phyloP scores from a whole-genome alignment of 2,888 invertebrate genomes.

The Hyposoter didymator region DNA sequence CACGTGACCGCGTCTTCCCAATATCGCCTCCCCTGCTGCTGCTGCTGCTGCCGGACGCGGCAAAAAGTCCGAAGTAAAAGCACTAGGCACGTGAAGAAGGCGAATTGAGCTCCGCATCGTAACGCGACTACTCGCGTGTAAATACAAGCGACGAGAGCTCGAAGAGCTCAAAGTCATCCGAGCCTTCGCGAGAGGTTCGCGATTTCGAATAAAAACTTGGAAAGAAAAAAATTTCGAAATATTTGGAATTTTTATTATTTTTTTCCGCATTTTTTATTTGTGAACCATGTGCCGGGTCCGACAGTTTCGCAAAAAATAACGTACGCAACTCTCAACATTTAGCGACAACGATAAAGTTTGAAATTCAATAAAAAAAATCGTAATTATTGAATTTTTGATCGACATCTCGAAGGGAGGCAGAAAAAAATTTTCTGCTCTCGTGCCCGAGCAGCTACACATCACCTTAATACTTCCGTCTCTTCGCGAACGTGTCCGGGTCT shows the following conservation, averaged over 20 bases:
- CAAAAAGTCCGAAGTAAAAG: conserved; percentile 15
- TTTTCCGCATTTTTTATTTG: background rate
- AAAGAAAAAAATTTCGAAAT: background rate
- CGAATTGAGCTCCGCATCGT: conserved; percentile 10
- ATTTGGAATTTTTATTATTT: background rate
- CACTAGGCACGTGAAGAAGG: conserved; percentile 33
- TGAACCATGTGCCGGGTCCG: background rate
- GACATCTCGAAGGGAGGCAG: background rate
- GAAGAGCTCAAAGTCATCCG: conserved; percentile 71
- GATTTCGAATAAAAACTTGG: background rate
- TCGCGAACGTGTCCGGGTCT: conserved; percentile 24
- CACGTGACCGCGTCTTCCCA: conserved; percentile 7
- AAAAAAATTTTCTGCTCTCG: conserved; percentile 19
- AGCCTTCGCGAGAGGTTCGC: conserved; percentile 69
- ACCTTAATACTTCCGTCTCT: conserved; percentile 31
- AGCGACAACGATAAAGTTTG: background rate
- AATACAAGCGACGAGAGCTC: conserved; percentile 71
- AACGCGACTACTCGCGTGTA: conserved; percentile 59
- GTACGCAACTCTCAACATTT: background rate
- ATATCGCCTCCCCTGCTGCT: conserved; percentile 30
- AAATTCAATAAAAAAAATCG: background rate
- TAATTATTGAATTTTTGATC: background rate
- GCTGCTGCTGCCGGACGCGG: too few species aligned
- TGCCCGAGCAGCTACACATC: conserved; percentile 22
- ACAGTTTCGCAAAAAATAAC: background rate